Base-by-base conservation (phyloP, 1,140 invertebrate genomes). In the Plutomurus gul region DNA sequence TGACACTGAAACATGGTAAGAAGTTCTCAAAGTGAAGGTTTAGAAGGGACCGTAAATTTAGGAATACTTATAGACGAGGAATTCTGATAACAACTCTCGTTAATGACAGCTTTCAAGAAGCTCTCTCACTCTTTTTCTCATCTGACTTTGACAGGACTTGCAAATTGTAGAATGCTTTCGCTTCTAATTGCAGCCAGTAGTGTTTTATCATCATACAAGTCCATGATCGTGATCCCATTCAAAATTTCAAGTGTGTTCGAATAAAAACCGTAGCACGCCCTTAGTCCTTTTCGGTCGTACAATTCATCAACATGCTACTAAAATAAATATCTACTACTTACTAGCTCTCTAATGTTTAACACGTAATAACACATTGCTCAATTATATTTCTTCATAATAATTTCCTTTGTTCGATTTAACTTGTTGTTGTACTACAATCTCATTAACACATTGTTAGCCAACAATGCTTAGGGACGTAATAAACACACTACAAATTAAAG, bases 11-110 rank as follows among this genome's bases (percentile, higher is more conserved):
- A 65, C 56, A 65, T 33, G 56, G 56, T n/a, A 65, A 30, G n/a
- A 36, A 65, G 56, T 65, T 65, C 56, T 65, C 56, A 65, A 65
- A 65, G 56, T 65, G 56, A 65, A 65, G 56, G 56, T 65, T 65
- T 65, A 65, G 56, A 65, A 65, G 56, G 56, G 56, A 65, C 56
- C 56, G 56, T 65, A 65, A 33, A 27, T 65, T n/a, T 65, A 65
- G 30, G 18, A 4, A n/a, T 65, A 65, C 27, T 18, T n/a, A 65
- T 65, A 20, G n/a, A 43, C n/a, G 39, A 43, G 10, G n/a, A 3
- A 16, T 65, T 65, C 56, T 65, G 56, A 33, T 65, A n/a, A 65
- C 56, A 51, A 8, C 25, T 18, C 47, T 20, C 10, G 25, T 22
- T 11, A 4, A 25, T 22, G 20, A 6, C 46, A 18, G n/a, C 10